These are phyloP conservation scores for Capitulum mitella DNA, from an alignment of 2,888 invertebrate species.

Conservation along the genomic window DNA sequence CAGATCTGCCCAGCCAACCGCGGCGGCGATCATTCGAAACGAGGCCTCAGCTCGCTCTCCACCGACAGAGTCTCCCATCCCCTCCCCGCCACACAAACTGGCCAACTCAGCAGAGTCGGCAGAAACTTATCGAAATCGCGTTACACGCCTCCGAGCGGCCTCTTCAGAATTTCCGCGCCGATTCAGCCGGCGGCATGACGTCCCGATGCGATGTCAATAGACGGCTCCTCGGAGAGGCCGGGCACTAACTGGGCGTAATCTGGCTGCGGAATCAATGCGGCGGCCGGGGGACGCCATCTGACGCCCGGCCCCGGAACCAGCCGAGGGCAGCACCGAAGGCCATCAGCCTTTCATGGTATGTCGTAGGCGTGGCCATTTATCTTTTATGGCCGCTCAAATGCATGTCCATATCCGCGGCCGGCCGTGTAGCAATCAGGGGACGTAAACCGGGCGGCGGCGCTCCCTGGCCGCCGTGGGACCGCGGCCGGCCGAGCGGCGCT, in stretches of 20 bases:
- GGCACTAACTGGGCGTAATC: background rate
- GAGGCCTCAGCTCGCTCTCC: no score
- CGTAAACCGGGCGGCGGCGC: no score
- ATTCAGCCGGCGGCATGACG: background rate
- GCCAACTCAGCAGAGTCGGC: background rate
- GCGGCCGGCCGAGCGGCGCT: no score
- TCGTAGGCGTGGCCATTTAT: no score
- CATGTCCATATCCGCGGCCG: no score
- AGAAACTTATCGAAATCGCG: slow-evolving; percentile 8
- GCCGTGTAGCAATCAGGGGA: no score
- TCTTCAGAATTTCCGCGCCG: slow-evolving; percentile 4
- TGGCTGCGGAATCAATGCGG: background rate
- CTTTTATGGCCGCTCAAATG: no score
- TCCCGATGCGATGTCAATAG: background rate
- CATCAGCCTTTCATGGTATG: no score
- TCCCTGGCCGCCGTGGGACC: no score
- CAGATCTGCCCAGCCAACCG: no score
- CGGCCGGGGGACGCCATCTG: background rate
- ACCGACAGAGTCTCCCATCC: background rate
- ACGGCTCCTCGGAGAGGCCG: background rate
- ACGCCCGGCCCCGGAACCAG: background rate
- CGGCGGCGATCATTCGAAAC: no score
- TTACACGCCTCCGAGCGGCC: background rate
- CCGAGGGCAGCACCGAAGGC: no score
- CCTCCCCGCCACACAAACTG: background rate